Base-by-base conservation (phyloP, 2,113 vertebrate species). In the Perca fluviatilis region DNA sequence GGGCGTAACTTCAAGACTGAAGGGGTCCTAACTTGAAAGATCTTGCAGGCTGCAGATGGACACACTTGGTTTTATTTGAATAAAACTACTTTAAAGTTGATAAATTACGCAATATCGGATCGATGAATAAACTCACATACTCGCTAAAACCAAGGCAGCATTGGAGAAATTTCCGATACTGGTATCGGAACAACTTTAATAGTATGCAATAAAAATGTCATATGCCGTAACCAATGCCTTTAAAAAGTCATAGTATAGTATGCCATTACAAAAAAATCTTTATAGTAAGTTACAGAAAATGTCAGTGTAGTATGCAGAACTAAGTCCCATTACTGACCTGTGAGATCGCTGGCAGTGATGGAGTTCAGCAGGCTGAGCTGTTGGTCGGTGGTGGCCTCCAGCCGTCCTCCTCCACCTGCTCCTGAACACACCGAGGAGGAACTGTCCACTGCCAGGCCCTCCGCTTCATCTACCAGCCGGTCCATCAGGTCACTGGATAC, bases 401-500 rank as follows among this genome's bases (percentile, higher is more conserved):
- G 88, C 82, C 97, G 90, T 72, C 57, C 97, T 12, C 94, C 97
- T 10, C 94, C 93, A 18, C 92, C 93, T 53, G 93, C 94, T 53
- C 96, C 95, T 15, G 96, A 96, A 92, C 97, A 97, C 87, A 97
- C 94, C 5, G 97, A 96, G 77, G 97, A 95, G 72, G 96, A 96
- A 7, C 96, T 96, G 67, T 97, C 95, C 79, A 97, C 96, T 5
- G 97, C 97, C 80, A 97, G 93, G 1, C 97, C 95, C 88, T 99
- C 98, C 1, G 98, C 97, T 94, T 99, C 98, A 78, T 99, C 98
- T 85, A 99, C 97, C 83, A 99, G 95, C 66, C 98, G 94, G 94
- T 99, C 98, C 98, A 99, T 99, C 72, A 99, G 96, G 94, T 99
- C 98, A 80, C 98, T 99, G 58, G 12, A 64, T 23, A 68, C 23